Evolutionary conservation across 2,113 vertebrate species (phyloP), one percentile per base, ranked within the genome.

Genomic region (Hylia prasina): DNA sequence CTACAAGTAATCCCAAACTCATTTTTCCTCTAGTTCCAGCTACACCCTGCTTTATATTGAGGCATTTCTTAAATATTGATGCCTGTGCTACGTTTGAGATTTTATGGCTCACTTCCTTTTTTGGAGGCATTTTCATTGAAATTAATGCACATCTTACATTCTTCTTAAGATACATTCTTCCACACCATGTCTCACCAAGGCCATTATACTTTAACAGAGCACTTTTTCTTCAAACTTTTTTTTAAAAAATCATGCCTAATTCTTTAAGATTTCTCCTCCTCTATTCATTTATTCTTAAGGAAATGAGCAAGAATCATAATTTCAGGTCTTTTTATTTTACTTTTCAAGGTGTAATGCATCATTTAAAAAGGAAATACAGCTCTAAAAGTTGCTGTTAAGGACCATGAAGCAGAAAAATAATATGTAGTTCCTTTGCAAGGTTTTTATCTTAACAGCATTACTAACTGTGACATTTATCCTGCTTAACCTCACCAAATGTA

Each of bases 401-500:
- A 73, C 81, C 88, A 92, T 97, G 96, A 97, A 96, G 81, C 82
- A 89, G 68, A 89, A 73, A 94, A 92, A 89, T 95, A 96, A 96
- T 82, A 92, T 69, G 84, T 50, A 95, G 93, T 85, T 97, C 86
- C 53, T 92, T 51, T 83, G 86, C 54, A 93, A 94, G 93, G 89
- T 85, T 94, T 94, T 97, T 96, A 94, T 96, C 89, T 96, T 95
- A 93, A 97, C 90, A 85, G 93, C 87, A 93, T 97, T 96, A 92
- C 93, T 96, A 96, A 97, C 96, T 96, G 90, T 98, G 97, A 97
- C 95, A 98, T 98, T 98, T 97, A 97, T 97, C 94, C 96, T 96
- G 91, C 95, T 97, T 97, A 97, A 97, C 96, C 96, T 97, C 97
- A 96, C 85, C 92, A 92, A 97, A 78, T 73, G 82, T 93, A 94